Percentiles rank a stretch among this genome's conserved stretches.
These are phyloP conservation scores for Drosophila meridiana DNA, from an alignment of 2,888 invertebrate genomes.

Conservation along the genomic window DNA sequence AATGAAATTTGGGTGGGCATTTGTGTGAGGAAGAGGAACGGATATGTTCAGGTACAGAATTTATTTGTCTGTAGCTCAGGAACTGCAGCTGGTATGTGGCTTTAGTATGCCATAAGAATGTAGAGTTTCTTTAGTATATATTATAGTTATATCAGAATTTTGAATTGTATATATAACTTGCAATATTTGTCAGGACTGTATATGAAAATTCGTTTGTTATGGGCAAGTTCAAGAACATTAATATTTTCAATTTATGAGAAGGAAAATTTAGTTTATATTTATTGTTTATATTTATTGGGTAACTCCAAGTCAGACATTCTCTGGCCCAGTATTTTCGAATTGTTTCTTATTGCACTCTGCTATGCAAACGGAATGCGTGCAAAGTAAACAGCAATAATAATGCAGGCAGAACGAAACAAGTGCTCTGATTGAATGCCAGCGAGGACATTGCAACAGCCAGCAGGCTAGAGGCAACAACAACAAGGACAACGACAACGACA, in stretches of 20 bases:
- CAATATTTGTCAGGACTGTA: too few species aligned
- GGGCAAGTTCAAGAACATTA: too few species aligned
- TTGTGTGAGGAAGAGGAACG: background rate
- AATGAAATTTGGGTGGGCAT: background rate
- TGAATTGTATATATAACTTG: background rate
- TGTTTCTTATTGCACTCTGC: slow-evolving; percentile 10
- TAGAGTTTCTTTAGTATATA: too few species aligned
- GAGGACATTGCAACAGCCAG: slow-evolving; percentile 20
- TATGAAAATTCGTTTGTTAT: background rate
- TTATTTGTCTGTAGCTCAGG: background rate
- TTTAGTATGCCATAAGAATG: background rate
- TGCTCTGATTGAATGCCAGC: slow-evolving; percentile 42
- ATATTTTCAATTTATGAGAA: too few species aligned
- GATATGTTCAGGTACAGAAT: background rate
- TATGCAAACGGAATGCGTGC: slow-evolving; percentile 50
- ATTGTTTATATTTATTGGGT: background rate
- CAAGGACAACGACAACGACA: background rate
- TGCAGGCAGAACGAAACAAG: slow-evolving; percentile 32
- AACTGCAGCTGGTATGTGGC: background rate
- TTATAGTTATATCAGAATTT: background rate
- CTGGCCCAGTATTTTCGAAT: background rate
- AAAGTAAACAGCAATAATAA: slow-evolving; percentile 55
- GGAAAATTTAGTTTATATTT: too few species aligned
- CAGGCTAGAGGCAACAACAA: slow-evolving; percentile 9
- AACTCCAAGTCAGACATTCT: slow-evolving; percentile 5